phyloP scores from a whole-genome alignment of 2,113 vertebrate genomes.

The Corydoras maculifer region DNA sequence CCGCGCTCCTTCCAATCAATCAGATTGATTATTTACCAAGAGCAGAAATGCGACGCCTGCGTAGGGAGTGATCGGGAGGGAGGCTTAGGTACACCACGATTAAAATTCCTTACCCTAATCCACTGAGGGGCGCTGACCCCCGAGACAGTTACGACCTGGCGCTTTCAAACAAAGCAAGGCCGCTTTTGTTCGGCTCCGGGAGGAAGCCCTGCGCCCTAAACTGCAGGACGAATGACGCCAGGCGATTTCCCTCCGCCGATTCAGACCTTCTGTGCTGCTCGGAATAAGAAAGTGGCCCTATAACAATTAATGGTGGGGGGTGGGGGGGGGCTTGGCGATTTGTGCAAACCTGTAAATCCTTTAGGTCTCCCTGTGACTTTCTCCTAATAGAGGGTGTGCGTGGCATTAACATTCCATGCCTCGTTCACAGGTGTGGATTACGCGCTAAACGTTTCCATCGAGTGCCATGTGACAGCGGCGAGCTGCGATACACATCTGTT shows the following conservation, averaged over 20 bases:
- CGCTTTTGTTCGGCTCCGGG: constrained; percentile 24
- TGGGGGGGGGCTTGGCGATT: background rate
- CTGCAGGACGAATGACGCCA: constrained; percentile 17
- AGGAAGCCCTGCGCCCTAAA: constrained; percentile 29
- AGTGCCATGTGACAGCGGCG: constrained; percentile 6
- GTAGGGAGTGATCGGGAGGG: constrained; percentile 4
- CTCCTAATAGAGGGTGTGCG: constrained; percentile 2
- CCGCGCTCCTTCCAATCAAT: background rate
- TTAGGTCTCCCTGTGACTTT: too few species aligned
- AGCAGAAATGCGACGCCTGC: constrained; percentile 5
- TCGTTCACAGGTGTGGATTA: too few species aligned
- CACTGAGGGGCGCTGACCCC: constrained; percentile 23
- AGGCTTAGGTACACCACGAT: background rate
- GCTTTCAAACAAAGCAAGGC: constrained; percentile 25
- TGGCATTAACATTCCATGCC: constrained; percentile 21
- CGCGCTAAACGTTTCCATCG: constrained; percentile 12
- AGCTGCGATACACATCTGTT: constrained; percentile 27
- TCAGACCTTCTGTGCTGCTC: constrained; percentile 13
- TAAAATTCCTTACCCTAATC: background rate
- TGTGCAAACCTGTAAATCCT: constrained; percentile 8
- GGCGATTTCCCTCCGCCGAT: constrained; percentile 33
- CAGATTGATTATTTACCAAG: constrained; percentile 6
- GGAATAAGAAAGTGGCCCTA: constrained; percentile 28
- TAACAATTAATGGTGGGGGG: constrained; percentile 9
- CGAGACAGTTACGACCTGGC: constrained; percentile 21